phyloP scores from a whole-genome alignment of 1,140 invertebrate species.

The Maniola jurtina region DNA sequence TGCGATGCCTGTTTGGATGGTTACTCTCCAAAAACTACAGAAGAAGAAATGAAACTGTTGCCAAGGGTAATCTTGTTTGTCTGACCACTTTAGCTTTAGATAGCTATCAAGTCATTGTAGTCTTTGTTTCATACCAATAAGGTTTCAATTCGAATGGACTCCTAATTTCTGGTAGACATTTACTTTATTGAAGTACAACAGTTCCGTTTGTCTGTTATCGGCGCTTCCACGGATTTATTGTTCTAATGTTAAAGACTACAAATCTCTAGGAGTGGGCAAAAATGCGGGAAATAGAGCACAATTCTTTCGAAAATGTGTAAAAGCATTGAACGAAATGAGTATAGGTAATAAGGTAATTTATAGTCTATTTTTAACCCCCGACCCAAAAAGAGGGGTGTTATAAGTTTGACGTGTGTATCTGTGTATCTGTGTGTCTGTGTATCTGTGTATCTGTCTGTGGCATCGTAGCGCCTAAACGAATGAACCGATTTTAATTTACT shows the following conservation, averaged over 20 bases:
- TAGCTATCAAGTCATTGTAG: not conserved
- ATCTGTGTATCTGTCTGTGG: too few species aligned
- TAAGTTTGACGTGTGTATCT: too few species aligned
- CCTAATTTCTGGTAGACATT: slow-evolving; percentile 15
- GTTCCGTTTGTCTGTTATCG: slow-evolving; percentile 33
- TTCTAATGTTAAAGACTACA: slow-evolving; percentile 30
- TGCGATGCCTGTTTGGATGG: too few species aligned
- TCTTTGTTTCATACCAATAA: slow-evolving; percentile 1
- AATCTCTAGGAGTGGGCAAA: slow-evolving; percentile 20
- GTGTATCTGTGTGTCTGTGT: too few species aligned
- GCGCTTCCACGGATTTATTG: slow-evolving; percentile 25
- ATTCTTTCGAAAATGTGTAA: slow-evolving; percentile 11
- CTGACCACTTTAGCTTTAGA: not conserved
- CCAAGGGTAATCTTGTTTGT: not conserved
- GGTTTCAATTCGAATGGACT: slow-evolving; percentile 5
- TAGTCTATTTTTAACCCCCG: too few species aligned
- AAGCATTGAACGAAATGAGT: too few species aligned
- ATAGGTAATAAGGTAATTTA: too few species aligned
- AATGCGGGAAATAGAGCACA: slow-evolving; percentile 21
- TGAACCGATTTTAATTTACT: too few species aligned
- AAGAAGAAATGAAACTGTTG: not conserved
- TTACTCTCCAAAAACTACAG: not conserved
- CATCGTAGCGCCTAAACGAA: too few species aligned
- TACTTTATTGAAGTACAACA: slow-evolving; percentile 29
- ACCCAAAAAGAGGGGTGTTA: too few species aligned